These are phyloP conservation scores for Drosophila mayaguana DNA, from an alignment of 2,888 invertebrate species.

Conservation along the genomic window DNA sequence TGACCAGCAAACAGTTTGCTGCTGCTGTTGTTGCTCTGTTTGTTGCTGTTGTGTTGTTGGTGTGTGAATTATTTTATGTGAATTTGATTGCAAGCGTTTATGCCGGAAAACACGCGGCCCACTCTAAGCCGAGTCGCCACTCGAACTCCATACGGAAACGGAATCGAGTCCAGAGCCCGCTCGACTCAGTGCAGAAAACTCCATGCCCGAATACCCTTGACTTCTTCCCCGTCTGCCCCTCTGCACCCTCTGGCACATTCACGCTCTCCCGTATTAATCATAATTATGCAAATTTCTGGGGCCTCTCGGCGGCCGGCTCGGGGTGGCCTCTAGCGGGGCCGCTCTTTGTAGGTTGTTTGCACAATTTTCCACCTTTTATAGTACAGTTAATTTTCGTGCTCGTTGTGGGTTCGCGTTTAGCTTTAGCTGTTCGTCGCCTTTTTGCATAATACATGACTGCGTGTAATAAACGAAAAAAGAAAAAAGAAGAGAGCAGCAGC, in stretches of 20 bases:
- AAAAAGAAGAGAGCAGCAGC: not conserved
- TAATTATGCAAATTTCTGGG: conserved; percentile 80
- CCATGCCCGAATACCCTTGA: conserved; percentile 11
- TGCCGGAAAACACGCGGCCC: conserved; percentile 71
- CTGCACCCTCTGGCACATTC: conserved; percentile 11
- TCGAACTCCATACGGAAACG: conserved; percentile 30
- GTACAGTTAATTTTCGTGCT: conserved; percentile 79
- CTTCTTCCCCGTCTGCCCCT: not conserved
- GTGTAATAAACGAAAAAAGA: conserved; percentile 37
- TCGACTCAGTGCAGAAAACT: conserved; percentile 58
- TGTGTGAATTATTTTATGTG: conserved; percentile 78
- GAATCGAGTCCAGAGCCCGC: conserved; percentile 25
- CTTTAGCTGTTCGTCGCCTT: conserved; percentile 27
- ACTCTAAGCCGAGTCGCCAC: conserved; percentile 29
- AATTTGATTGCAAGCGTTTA: conserved; percentile 80
- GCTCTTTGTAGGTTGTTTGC: conserved; percentile 74
- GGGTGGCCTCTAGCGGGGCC: conserved; percentile 14
- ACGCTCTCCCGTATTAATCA: conserved; percentile 72
- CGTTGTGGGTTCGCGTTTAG: conserved; percentile 53
- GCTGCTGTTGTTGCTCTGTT: conserved; percentile 58
- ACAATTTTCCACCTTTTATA: conserved; percentile 83
- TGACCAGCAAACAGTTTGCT: conserved; percentile 72
- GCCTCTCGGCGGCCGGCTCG: conserved; percentile 13
- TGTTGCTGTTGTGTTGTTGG: conserved; percentile 58
- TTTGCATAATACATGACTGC: conserved; percentile 59